Percentiles rank a stretch among this genome's conserved stretches.
Conservation (phyloP, 2,888 invertebrate species). For the Coenonympha glycerion region DNA sequence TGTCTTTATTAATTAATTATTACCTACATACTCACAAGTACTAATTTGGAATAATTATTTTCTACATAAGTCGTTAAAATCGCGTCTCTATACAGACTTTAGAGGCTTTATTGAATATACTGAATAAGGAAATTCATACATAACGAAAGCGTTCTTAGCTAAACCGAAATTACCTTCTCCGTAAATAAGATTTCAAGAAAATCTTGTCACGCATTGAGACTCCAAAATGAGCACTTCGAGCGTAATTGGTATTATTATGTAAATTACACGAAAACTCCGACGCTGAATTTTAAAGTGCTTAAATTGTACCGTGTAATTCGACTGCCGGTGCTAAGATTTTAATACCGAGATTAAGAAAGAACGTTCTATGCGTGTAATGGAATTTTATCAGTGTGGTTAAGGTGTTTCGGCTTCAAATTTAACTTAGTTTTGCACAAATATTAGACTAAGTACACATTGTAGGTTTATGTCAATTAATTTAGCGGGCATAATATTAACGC, state of each 20-base stretch:
- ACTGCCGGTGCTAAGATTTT: slow-evolving; percentile 20
- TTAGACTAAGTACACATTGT: no score
- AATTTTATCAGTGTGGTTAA: no score
- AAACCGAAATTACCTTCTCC: slow-evolving; percentile 8
- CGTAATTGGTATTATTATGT: slow-evolving; percentile 32
- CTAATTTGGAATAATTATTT: neutral
- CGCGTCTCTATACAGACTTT: neutral
- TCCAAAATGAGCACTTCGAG: slow-evolving; percentile 29
- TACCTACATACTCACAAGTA: no score
- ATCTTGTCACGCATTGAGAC: slow-evolving; percentile 29
- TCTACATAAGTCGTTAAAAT: neutral
- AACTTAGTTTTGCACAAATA: no score
- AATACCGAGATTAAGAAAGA: slow-evolving; percentile 19
- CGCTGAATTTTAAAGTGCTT: slow-evolving; percentile 24
- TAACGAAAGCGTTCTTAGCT: neutral
- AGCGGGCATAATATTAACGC: no score
- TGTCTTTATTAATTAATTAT: no score
- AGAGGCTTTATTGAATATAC: neutral
- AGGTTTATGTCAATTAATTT: no score
- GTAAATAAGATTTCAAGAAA: slow-evolving; percentile 26
- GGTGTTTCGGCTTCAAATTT: no score
- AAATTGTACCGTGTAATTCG: slow-evolving; percentile 23
- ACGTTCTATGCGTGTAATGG: neutral
- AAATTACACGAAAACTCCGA: slow-evolving; percentile 27
- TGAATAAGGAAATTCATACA: neutral